Base-by-base conservation (phyloP, 2,113 vertebrate species). In the Tautogolabrus adspersus region DNA sequence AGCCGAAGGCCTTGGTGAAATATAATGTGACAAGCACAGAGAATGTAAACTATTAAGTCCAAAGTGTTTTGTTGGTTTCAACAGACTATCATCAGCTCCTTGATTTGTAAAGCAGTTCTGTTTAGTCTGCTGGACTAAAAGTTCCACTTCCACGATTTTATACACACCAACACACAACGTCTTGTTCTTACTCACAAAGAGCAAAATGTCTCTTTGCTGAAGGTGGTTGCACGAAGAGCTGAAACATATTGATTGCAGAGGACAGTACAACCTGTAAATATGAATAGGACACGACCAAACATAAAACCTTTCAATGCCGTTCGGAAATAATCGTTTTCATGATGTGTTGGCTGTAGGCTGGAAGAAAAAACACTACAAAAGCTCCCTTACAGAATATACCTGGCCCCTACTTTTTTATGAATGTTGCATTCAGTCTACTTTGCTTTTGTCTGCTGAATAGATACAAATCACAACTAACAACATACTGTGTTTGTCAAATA, bases 141-240 rank as follows among this genome's bases (percentile, higher is more conserved):
- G 75, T 79, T 56, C 49, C 51, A 26, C 34, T 51, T 88, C 69
- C 84, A 86, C 78, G 72, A 80, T 60, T 75, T 72, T 69, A 21
- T 38, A 19, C 30, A 70, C 40, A 75, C 52, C 21, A 58, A 30
- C 60, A 64, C 18, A 21, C 15, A 9, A 8, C 9, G 56, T 62
- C 67, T 67, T 66, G 16, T 68, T 81, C 37, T 68, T 26, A 18
- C 16, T 52, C 60, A 77, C 49, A 85, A 60, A 71, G 30, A 59
- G 23, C 19, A 22, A 52, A 26, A 63, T 40, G 47, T 51, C 9
- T 22, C 58, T 42, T 12, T 62, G 30, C 57, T 71, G 44, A 70
- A 46, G 30, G 58, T 37, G 49, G 67, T 56, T 38, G 44, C 37
- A 46, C 51, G 38, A 60, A 47, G 62, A 65, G 47, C 54, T 51